Base-by-base conservation (phyloP, 2,888 invertebrate species). In the Drosophila sordidula region DNA sequence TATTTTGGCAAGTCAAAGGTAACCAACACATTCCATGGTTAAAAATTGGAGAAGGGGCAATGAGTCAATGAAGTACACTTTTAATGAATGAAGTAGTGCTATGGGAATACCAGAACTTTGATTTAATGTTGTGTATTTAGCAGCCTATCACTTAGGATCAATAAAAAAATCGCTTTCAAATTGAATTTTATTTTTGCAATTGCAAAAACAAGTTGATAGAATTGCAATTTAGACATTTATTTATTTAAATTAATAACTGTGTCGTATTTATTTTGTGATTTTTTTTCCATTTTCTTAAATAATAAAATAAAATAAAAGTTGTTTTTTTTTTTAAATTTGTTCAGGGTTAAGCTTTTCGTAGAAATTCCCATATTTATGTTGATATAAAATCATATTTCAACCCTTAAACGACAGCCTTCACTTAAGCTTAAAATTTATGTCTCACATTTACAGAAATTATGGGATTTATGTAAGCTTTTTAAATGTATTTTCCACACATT, bases 1-100 rank as follows among this genome's bases (percentile, higher is more conserved):
- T 16, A 16, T 3, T 16, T 16, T 18, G 11, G 12, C 46, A 41
- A 29, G 57, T 73, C 58, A 67, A 58, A 69, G 44, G 58, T 57
- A 38, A 14, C 4, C 29, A 29, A 9, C 12, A 45, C 73, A 65
- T 57, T 56, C 22, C 70, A 49, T 11, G 44, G 6, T 38, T 38
- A 14, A 38, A 38, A 57, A 64, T 38, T 41, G 3, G 9, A 2
- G 2, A 12, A 22, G 22, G 9, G 36, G 3, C 29, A 38, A 42
- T 65, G 65, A 65, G 34, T 65, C 66, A 65, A 16, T 54, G 22
- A 9, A 32, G 6, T 25, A n/a, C 6, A 5, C 14, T 44, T 29
- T 64, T 25, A n/a, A 18, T 64, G n/a, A 45, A 45, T 47, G 41
- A n/a, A 41, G 11, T 12, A 8, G 44, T 4, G 2, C 22, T 22